Percentiles rank a stretch among this genome's conserved stretches.
These are phyloP conservation scores for Psilopsiagon aurifrons DNA, from an alignment of 2,113 vertebrate species.

Conservation along the genomic window DNA sequence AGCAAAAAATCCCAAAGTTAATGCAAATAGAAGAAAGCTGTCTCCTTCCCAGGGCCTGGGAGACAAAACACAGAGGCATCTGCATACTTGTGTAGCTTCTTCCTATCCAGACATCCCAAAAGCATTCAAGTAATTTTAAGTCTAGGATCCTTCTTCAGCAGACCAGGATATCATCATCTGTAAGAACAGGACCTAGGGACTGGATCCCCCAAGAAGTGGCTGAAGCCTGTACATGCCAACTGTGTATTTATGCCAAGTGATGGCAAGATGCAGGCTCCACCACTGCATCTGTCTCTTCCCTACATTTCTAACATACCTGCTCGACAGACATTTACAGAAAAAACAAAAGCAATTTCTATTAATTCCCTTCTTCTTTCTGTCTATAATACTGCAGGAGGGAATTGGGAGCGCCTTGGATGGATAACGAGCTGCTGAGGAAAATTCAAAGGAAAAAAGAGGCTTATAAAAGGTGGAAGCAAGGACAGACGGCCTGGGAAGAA, in stretches of 20 bases:
- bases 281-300: background rate
- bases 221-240: background rate
- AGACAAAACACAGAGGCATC: constrained; percentile 41
- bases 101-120: constrained; percentile 31
- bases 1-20: background rate
- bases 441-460: no score
- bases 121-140: constrained; percentile 43
- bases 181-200: background rate
- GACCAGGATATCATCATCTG: background rate
- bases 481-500: no score
- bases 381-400: background rate
- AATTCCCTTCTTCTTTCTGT: background rate
- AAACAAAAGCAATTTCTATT: background rate
- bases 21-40: background rate
- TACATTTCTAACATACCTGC: background rate
- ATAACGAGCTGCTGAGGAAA: no score
- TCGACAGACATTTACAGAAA: background rate
- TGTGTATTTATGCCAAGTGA: background rate
- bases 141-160: background rate
- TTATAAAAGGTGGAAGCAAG: no score
- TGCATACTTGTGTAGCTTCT: constrained; percentile 44
- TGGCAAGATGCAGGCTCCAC: background rate
- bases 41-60: constrained; percentile 23
- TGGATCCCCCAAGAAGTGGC: background rate
- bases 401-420: no score